Evolutionary conservation across 1,140 invertebrate species (phyloP), one percentile per base, ranked within the genome.

Genomic region (Drosophila ogumai): DNA sequence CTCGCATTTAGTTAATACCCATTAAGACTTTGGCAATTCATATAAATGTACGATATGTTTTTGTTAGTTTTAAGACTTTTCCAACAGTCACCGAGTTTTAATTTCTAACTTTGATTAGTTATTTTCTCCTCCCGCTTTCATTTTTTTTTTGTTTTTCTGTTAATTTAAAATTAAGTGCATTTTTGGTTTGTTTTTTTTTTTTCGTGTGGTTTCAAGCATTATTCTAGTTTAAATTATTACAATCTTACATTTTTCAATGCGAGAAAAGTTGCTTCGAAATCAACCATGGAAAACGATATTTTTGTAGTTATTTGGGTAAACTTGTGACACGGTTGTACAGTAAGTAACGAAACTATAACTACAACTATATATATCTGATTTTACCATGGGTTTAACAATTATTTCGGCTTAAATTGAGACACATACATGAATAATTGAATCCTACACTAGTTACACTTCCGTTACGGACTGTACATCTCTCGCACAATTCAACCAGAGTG

Each of bases 11-110:
- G 41, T 75, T 76, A 78, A 79, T 74, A 86, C 69, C 80, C 80
- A 78, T 88, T 88, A 90, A 88, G 88, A 90, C 81, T 90, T 90
- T 90, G 85, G 85, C 85, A 90, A 90, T 90, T 90, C 54, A 72
- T 90, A 90, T 90, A 90, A 90, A 90, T 90, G 80, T 90, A 90
- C 85, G 85, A 90, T 90, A 90, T 90, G 85, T 90, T 90, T 90
- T 79, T 90, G 85, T 90, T 90, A 90, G 85, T 90, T 90, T 90
- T 90, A 90, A 90, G 85, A 90, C 85, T 81, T 90, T 85, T 76
- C 80, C 63, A 81, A 90, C 86, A 90, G 85, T 90, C 85, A 85
- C 84, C 84, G 87, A 75, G 63, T 78, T 82, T 50, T 65, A 78
- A 73, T 79, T 81, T 19, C 82, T 85, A 81, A 47, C 41, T 86